Evolutionary conservation across 2,888 invertebrate genomes (phyloP), one percentile per base, ranked within the genome.

Genomic region (Molorchus minor): DNA sequence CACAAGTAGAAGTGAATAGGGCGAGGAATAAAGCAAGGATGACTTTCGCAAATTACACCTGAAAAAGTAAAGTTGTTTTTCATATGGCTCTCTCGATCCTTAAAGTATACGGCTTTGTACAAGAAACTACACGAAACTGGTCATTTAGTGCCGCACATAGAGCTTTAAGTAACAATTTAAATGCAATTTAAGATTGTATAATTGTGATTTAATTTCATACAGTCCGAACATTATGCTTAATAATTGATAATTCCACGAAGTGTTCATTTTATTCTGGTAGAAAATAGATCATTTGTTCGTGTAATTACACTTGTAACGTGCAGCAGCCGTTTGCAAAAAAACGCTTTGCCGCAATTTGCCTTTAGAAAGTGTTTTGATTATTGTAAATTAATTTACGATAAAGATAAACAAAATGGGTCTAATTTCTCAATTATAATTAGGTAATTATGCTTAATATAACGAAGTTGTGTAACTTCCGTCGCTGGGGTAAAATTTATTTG

Each of bases 161-260:
- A 21, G 47, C 54, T 44, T 46, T 55, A 68, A 62, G 60, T 61
- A 68, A 59, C 60, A 70, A 70, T 69, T 68, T 70, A 70, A 70
- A 70, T 62, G 67, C 64, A 70, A 70, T 70, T 70, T 70, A 56
- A 64, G 60, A 61, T 61, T 64, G 58, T 64, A 64, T 69, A 70
- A 70, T 70, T 70, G 58, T 62, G 51, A 66, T 66, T 62, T 68
- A 67, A 70, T 70, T 63, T 64, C 58, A 56, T 52, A 65, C 59
- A 59, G 62, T 57, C 57, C 47, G 62, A 61, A 58, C 64, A 64
- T 68, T 67, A 69, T 56, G 56, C 62, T 63, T 64, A 64, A 70
- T 70, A 69, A 70, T 69, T 66, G 63, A 58, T 66, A 63, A 67
- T 70, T 67, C 58, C 61, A 51, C 38, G 58, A 62, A 64, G 64